Percentiles rank a stretch among this genome's conserved stretches.
Evolutionary conservation across 2,797 vertebrate genomes (phyloP).

Genomic region (Brachyalestes nurse): DNA sequence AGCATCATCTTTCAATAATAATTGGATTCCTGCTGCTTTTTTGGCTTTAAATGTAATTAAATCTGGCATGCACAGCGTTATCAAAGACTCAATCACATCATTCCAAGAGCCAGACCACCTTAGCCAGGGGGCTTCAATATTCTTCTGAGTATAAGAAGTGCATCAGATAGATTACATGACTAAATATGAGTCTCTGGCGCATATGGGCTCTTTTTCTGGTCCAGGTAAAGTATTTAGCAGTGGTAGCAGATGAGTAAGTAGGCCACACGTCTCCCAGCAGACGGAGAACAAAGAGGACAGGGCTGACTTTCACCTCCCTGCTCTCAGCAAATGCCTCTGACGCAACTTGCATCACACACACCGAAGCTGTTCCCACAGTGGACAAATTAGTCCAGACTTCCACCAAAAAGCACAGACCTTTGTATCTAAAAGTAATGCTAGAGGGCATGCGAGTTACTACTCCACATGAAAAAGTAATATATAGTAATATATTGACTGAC

Average conservation of each 20-base stretch:
- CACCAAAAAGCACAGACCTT: neutral
- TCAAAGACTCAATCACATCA: neutral
- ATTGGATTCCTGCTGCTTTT: conserved; percentile 16
- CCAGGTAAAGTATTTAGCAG: conserved; percentile 35
- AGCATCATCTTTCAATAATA: conserved; percentile 26
- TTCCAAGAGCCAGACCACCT: neutral
- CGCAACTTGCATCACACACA: conserved; percentile 24
- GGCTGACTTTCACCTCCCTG: conserved; percentile 39
- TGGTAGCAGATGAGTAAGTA: conserved; percentile 36
- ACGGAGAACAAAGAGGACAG: conserved; percentile 47
- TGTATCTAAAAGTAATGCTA: neutral
- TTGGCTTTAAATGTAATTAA: conserved; percentile 7
- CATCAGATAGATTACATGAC: conserved; percentile 2
- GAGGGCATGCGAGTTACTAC: neutral
- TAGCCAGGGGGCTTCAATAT: neutral
- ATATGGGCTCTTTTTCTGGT: conserved; percentile 6
- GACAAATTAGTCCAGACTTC: neutral
- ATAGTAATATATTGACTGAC: neutral
- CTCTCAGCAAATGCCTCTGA: conserved; percentile 19
- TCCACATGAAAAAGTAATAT: neutral
- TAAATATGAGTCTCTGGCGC: neutral
- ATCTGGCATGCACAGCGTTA: conserved; percentile 6
- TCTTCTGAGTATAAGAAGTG: conserved; percentile 1
- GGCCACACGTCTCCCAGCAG: conserved; percentile 19
- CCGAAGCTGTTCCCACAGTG: conserved; percentile 7